Evolutionary conservation across 2,797 vertebrate genomes (phyloP), one percentile per base, ranked within the genome.

Genomic region (Carduelis carduelis): DNA sequence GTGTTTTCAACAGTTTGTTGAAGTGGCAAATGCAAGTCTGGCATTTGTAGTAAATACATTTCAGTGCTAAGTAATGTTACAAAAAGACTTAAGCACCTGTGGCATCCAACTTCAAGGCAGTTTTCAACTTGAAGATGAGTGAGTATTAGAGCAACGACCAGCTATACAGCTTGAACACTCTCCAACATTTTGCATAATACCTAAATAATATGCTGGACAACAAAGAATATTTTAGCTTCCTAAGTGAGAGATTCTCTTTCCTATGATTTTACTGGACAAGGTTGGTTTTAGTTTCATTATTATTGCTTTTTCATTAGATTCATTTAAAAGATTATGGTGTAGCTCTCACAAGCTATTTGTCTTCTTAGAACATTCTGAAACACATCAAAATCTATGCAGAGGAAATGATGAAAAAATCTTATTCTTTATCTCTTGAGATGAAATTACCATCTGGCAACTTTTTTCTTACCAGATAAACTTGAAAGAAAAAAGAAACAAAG

Each of bases 391-490:
- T 32, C 24, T 53, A 79, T 12, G 7, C 41, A 41, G 32, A 82
- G 9, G 17, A 89, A 77, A 77, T 17, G n/a, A 64, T 18, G 9
- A 41, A 41, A 44, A 53, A 43, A 49, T 2, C 56, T 69, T 49
- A 43, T 41, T 89, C 79, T 75, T 94, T 70, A 90, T 91, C 80
- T 93, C 77, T 95, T 86, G 84, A 83, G 88, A 96, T 86, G 32
- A 96, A 96, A 91, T 94, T 79, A 94, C 79, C 85, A 95, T 61
- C 87, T 88, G 81, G 74, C 57, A 77, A 74, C 56, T 83, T 85
- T 89, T 94, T 93, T 66, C 84, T 34, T 82, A 91, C 6, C 24
- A 88, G 52, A 93, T 87, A 82, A 94, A 92, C 32, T 18, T 56
- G 39, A 87, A 59, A 53, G 5, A 13, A 57, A 93, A 88, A 91